Base-by-base conservation (phyloP, 2,797 vertebrate species). In the Chanos chanos region DNA sequence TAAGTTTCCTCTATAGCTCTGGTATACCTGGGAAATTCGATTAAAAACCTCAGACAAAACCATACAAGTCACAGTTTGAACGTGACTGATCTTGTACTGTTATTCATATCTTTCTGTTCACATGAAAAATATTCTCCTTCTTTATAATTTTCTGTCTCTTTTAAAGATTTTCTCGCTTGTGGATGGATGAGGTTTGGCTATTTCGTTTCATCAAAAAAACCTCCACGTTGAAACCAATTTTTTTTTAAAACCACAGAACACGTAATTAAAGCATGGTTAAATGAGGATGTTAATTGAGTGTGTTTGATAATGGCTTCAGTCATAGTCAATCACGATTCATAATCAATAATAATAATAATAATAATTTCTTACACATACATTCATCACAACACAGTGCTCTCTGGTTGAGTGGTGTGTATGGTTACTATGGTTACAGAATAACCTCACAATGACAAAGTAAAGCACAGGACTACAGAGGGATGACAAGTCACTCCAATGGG, bases 391-490 rank as follows among this genome's bases (percentile, higher is more conserved):
- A 75, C 65, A 68, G 73, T 77, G 73, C 56, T 81, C 76, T 68
- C 73, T 86, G 78, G 22, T 77, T 75, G 76, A 72, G 80, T 84
- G 49, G 85, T 80, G 85, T 76, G 78, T 79, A 53, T 75, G 74
- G 75, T 76, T 77, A 83, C 74, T 65, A 75, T 85, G 71, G 50
- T 77, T 81, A 83, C 70, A 71, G 76, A 79, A 39, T 4, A 36
- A 64, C 53, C 43, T 77, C 78, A 87, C 82, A 18, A 83, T 72
- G 84, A 86, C 79, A 1, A 84, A 76, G 83, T 80, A 76, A 68
- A 83, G 86, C 79, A 85, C 82, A 84, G 84, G 68, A 75, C 70
- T 82, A 82, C 77, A 71, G 59, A 70, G 18, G 25, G 58, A 50
- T 52, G 53, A 28, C n/a, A 60, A 37, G 51, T 16, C 22, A 13